Conservation (phyloP, 2,113 vertebrate species). For the Nettapus auritus region DNA sequence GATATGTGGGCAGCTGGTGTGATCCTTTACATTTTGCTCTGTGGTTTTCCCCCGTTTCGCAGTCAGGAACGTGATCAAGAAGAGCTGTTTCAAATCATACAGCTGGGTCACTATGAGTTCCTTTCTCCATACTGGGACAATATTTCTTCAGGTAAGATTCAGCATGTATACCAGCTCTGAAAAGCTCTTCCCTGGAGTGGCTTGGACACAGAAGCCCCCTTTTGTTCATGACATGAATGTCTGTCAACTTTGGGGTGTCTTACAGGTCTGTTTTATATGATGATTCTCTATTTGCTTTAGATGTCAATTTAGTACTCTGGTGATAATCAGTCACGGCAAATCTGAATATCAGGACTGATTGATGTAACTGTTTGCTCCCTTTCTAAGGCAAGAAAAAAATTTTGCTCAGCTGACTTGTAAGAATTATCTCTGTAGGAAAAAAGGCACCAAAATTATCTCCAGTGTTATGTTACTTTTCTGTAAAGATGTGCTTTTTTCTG, state of each 20-base stretch:
- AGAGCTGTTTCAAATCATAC: conserved; percentile 92
- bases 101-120: conserved; percentile 89
- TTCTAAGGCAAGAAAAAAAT: not conserved
- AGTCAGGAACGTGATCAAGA: conserved; percentile 93
- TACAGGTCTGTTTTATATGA: not conserved
- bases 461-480: not conserved
- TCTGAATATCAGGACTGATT: not conserved
- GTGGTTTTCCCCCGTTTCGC: conserved; percentile 95
- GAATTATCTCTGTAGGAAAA: not conserved
- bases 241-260: not conserved
- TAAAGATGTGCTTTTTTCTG: not conserved
- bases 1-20: conserved; percentile 97
- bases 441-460: not conserved
- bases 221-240: not conserved
- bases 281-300: not conserved
- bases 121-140: conserved; percentile 94
- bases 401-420: not conserved
- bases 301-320: not conserved
- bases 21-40: conserved; percentile 94
- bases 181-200: not conserved
- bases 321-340: accelerated
- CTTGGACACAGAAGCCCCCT: not conserved
- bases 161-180: not conserved
- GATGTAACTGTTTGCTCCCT: not conserved
- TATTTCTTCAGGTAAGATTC: conserved; percentile 88